Evolutionary conservation across 2,797 vertebrate species (phyloP), one percentile per base, ranked within the genome.

Genomic region (Hypotaenidia philippensis): DNA sequence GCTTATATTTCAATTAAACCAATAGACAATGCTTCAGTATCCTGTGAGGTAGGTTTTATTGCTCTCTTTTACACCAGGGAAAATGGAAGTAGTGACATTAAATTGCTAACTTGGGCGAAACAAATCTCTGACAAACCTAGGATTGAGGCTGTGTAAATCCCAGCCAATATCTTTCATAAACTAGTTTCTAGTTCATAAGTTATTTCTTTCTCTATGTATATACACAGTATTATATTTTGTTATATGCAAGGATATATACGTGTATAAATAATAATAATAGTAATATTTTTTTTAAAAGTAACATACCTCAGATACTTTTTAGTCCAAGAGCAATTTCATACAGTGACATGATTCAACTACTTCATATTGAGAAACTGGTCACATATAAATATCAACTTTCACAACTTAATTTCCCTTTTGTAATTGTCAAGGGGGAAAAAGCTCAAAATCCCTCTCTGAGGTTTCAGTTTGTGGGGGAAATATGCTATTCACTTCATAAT

Each of bases 391-490:
- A 84, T 22, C 41, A 85, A 82, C 66, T 95, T 91, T 88, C 74
- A 81, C 68, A 88, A 77, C 68, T 76, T 80, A 84, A 93, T 92
- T 96, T 94, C 86, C 77, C 82, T 74, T 91, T 83, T 87, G 45
- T 93, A 96, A 87, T 87, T 63, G 57, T 89, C 74, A 40, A 74
- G 71, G 22, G 16, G 2, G 15, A 3, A 11, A 23, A 74, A 63
- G n/a, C 80, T 93, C 86, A 47, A 75, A 65, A 64, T 75, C 65
- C 49, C 47, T 83, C 34, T 21, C 21, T 10, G 45, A 87, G 55
- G 50, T 93, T 60, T 64, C 59, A n/a, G 10, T 63, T 91, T 83
- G 26, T 27, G 26, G 53, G 80, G 17, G 75, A 94, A 94, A 55
- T 40, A 76, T 1, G 40, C 83, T 41, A 44, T 61, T 93, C 49